Base-by-base conservation (phyloP, 2,888 invertebrate species). In the Stenodema calcarata region DNA sequence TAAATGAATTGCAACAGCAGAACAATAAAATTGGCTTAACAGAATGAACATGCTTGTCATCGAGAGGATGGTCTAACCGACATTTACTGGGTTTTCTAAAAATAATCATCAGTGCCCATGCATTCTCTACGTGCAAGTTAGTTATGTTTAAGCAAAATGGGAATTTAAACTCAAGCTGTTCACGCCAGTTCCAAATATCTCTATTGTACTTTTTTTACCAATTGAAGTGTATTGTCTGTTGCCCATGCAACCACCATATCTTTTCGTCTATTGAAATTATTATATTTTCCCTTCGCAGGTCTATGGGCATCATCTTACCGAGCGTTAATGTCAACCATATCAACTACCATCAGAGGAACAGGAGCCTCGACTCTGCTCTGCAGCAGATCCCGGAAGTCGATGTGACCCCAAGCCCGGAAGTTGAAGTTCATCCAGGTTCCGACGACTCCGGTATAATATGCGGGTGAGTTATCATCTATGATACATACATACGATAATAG, bases 371-470 rank as follows among this genome's bases (percentile, higher is more conserved):
- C 91, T 97, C 97, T 87, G 97, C 96, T 88, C 93, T 97, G 89
- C 97, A 97, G 91, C 93, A 96, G 91, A 97, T 97, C 91, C 97
- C 97, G 88, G 97, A 97, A 93, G 96, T 95, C 90, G 95, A 95
- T 92, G 92, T 93, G 12, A 93, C 93, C 16, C 93, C 94, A n/a
- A 93, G 93, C 90, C 94, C 94, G 41, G 94, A 94, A 91, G 93
- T 93, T 11, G 91, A 90, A 87, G 87, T 87, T 87, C 91, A 91
- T 4, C 89, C 90, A 18, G 95, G 95, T 69, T 96, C 96, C 50
- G 96, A 96, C 91, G 96, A 96, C 91, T 95, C 95, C 69, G 95
- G 96, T 89, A 95, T 96, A 89, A 91, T 94, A 86, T 94, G 94
- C 90, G 93, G 94, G 88, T 93, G 93, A 41, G 93, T 83, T 79